A percentile compares a stretch with the other conserved stretches of the same genome.
phyloP scores from a whole-genome alignment of 1,140 invertebrate genomes.

The Galleria mellonella region DNA sequence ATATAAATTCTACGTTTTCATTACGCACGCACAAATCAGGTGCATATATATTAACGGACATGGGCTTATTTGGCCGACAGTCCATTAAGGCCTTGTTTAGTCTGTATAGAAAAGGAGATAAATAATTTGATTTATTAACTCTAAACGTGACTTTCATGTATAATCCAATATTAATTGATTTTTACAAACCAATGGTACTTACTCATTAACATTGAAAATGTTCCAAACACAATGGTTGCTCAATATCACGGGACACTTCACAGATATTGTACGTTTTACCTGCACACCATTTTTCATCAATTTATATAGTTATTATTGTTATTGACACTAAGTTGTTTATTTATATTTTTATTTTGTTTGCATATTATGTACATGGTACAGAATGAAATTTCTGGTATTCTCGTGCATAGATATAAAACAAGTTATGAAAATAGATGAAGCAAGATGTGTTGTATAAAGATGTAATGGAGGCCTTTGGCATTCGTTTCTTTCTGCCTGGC shows the following conservation, averaged over 20 bases:
- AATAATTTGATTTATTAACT: background rate
- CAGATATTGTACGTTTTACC: constrained; percentile 61
- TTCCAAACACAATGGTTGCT: constrained; percentile 67
- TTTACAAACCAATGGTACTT: constrained; percentile 16
- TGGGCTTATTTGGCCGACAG: constrained; percentile 45
- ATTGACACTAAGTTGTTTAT: too few species aligned
- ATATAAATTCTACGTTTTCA: constrained; percentile 42
- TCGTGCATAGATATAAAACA: too few species aligned
- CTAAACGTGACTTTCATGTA: too few species aligned
- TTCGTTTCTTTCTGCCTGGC: too few species aligned
- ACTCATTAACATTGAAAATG: constrained; percentile 60
- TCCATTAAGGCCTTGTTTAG: constrained; percentile 54
- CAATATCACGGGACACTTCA: constrained; percentile 53
- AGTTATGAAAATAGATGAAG: too few species aligned
- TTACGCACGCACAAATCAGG: constrained; percentile 46
- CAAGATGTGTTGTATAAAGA: too few species aligned
- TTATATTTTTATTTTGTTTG: too few species aligned
- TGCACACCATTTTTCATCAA: constrained; percentile 11
- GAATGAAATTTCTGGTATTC: too few species aligned
- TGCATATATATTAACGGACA: constrained; percentile 44
- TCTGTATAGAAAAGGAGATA: constrained; percentile 17
- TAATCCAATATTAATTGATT: too few species aligned
- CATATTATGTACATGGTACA: too few species aligned
- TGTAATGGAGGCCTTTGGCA: too few species aligned
- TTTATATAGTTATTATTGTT: too few species aligned